Base-by-base conservation (phyloP, 2,888 invertebrate genomes). In the Baccha elongata region DNA sequence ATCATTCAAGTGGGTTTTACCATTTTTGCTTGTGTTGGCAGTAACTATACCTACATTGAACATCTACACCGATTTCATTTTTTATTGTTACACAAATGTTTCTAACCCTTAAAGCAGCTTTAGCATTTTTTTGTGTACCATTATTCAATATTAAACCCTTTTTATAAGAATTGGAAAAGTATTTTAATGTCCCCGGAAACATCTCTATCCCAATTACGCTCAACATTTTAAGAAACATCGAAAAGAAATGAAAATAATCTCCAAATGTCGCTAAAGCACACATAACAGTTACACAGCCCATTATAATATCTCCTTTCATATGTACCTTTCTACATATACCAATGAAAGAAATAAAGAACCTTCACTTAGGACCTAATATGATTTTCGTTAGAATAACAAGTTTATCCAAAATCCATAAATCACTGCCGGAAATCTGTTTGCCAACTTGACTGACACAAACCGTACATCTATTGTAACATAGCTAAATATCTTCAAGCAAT, bases 331-430 rank as follows among this genome's bases (percentile, higher is more conserved):
- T n/a, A 32, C 29, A 5, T 7, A 32, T 8, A 8, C 29, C 23
- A 23, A 23, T 5, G 5, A 5, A 23, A 32, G 8, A 8, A 32
- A 32, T 7, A 32, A 32, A 8, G 1, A 32, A 8, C 29, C 3
- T 32, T 7, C 29, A 7, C 8, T 32, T 4, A 7, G 29, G 3
- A 7, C 3, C 3, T 37, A 21, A 40, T 58, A 21, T 21, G 37
- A 52, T 37, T 37, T 55, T 55, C 13, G 29, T 40, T 19, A 3
- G 23, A 55, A 60, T 60, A 58, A 52, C 58, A 53, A 67, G 37
- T 52, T 40, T 67, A 60, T 50, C 35, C 46, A 62, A 79, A 67
- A 68, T 32, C 68, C 64, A 69, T 80, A 74, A 80, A 75, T 80
- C 74, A 68, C 42, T 55, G 29, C n/a, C n/a, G 15, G 19, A 64